Conservation (phyloP, 2,113 vertebrate genomes). For the Lasiurus cinereus region DNA sequence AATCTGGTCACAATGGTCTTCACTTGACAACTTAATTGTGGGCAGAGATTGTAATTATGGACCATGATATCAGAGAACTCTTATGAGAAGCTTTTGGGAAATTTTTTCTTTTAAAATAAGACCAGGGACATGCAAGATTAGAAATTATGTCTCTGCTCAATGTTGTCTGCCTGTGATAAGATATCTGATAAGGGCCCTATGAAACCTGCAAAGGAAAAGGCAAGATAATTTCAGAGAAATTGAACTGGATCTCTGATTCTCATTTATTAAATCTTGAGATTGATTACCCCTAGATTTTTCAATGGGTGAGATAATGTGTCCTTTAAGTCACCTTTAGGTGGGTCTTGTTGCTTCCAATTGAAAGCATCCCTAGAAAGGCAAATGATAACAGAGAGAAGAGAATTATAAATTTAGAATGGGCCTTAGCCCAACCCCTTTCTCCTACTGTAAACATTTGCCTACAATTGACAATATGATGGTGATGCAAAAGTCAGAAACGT, state of each 20-base stretch:
- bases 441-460: neutral
- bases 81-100: neutral
- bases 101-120: slow-evolving; percentile 11
- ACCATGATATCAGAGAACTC: neutral
- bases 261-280: neutral
- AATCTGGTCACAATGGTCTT: neutral
- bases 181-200: neutral
- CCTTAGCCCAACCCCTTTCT: neutral
- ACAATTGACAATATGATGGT: neutral
- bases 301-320: neutral
- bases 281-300: neutral
- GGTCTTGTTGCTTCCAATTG: neutral
- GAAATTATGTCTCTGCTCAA: neutral
- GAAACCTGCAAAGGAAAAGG: neutral
- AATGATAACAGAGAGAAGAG: neutral
- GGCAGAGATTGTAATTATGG: neutral
- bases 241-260: neutral
- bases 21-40: neutral
- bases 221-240: neutral
- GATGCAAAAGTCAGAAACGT: slow-evolving; percentile 35
- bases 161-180: neutral
- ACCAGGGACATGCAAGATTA: neutral
- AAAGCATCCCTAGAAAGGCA: neutral
- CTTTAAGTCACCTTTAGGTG: neutral
- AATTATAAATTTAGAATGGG: slow-evolving; percentile 13